Evolutionary conservation across 2,888 invertebrate species (phyloP).

Genomic region (Polyommatus iphigenia): DNA sequence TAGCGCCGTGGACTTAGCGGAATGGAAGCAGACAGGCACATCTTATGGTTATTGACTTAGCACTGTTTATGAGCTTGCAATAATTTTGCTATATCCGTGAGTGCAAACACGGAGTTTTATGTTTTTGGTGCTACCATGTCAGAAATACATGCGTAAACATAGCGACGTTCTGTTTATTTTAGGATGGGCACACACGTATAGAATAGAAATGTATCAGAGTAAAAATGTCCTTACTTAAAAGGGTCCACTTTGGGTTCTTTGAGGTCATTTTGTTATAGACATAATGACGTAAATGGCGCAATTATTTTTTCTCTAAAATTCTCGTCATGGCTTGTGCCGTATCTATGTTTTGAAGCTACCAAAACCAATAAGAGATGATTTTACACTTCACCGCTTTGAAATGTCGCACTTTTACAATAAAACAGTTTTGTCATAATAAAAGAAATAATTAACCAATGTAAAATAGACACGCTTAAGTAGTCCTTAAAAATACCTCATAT

Average conservation of each 20-base stretch:
- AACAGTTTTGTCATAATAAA: background rate
- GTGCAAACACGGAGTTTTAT: constrained; percentile 8
- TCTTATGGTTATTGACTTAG: constrained; percentile 9
- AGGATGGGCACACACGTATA: background rate
- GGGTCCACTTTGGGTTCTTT: too few relatives aligned
- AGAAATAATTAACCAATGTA: background rate
- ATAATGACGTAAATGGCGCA: too few relatives aligned
- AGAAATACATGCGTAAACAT: background rate
- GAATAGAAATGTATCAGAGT: background rate
- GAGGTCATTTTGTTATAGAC: background rate
- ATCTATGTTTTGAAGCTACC: too few relatives aligned
- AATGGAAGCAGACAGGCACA: constrained; percentile 47
- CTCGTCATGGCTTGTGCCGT: too few relatives aligned
- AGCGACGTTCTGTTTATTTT: background rate
- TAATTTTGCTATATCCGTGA: constrained; percentile 12
- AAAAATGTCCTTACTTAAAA: background rate
- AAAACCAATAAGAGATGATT: too few relatives aligned
- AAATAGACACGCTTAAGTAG: background rate
- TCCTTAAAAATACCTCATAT: background rate
- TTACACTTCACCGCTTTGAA: too few relatives aligned
- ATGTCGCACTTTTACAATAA: too few relatives aligned
- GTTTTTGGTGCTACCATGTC: background rate
- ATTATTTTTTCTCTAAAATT: too few relatives aligned
- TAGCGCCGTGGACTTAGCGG: constrained; percentile 69
- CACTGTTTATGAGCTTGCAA: constrained; percentile 19